These are phyloP conservation scores for Artemia sinica DNA, from an alignment of 2,888 invertebrate species.

Conservation along the genomic window DNA sequence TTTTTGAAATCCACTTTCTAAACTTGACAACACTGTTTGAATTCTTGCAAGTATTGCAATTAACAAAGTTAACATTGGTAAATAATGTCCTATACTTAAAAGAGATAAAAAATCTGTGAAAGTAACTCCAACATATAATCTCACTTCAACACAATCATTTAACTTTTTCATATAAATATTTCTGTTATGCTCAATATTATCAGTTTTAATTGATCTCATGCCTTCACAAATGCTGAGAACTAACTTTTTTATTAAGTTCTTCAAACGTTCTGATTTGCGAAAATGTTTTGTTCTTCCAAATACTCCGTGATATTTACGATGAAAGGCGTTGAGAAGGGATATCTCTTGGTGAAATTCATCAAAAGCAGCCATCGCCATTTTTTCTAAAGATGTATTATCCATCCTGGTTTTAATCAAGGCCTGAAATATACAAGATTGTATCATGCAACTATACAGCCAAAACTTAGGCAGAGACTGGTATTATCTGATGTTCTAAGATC, in stretches of 20 bases:
- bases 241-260: not conserved
- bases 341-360: conserved; percentile 8
- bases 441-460: no score
- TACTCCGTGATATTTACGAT: not conserved
- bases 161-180: not conserved
- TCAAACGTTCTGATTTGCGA: not conserved
- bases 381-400: not conserved
- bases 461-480: no score
- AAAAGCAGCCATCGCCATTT: not conserved
- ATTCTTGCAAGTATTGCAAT: not conserved
- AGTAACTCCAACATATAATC: not conserved
- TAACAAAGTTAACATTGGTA: not conserved
- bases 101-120: not conserved
- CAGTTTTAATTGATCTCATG: not conserved
- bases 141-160: not conserved
- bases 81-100: not conserved
- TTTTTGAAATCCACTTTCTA: not conserved
- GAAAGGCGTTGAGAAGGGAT: not conserved
- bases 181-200: not conserved
- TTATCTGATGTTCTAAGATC: no score
- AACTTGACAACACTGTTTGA: not conserved
- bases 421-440: no score
- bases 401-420: no score
- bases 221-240: not conserved
- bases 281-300: conserved; percentile 11